Evolutionary conservation across 2,888 invertebrate genomes (phyloP).

Genomic region (Drosophila mulleri): DNA sequence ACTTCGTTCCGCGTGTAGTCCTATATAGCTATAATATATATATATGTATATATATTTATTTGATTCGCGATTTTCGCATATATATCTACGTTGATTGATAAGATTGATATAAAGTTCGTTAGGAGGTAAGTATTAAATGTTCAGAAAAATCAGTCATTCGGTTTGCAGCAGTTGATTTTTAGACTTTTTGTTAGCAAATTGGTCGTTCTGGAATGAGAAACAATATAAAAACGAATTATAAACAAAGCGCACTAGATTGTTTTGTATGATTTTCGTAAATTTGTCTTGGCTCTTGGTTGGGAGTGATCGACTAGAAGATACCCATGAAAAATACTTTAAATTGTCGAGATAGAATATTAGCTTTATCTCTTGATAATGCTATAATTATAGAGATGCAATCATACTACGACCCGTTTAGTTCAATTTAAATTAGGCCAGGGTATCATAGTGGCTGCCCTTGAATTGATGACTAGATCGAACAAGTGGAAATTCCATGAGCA

Average conservation of each 20-base stretch:
- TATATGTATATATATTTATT: conserved; percentile 12
- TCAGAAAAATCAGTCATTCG: conserved; percentile 78
- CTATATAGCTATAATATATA: background rate
- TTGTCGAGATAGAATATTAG: background rate
- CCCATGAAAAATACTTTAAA: background rate
- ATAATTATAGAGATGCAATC: background rate
- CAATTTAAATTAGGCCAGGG: background rate
- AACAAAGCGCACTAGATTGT: background rate
- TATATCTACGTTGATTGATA: conserved; percentile 13
- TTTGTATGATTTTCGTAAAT: background rate
- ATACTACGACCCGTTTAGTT: background rate
- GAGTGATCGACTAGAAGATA: background rate
- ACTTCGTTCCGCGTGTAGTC: background rate
- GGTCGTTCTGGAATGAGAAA: conserved; percentile 70
- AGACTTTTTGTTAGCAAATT: conserved; percentile 75
- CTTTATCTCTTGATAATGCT: background rate
- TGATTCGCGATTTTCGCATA: conserved; percentile 34
- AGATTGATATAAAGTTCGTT: conserved; percentile 46
- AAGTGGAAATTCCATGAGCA: conserved; percentile 49
- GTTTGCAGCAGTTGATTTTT: conserved; percentile 66
- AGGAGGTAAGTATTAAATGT: conserved; percentile 51
- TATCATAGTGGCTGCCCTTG: conserved; percentile 34
- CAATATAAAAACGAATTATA: conserved; percentile 20
- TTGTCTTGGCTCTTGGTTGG: background rate
- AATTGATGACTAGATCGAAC: conserved; percentile 23